Evolutionary conservation across 2,797 vertebrate species (phyloP).

Genomic region (Neosilurus hyrtlii): DNA sequence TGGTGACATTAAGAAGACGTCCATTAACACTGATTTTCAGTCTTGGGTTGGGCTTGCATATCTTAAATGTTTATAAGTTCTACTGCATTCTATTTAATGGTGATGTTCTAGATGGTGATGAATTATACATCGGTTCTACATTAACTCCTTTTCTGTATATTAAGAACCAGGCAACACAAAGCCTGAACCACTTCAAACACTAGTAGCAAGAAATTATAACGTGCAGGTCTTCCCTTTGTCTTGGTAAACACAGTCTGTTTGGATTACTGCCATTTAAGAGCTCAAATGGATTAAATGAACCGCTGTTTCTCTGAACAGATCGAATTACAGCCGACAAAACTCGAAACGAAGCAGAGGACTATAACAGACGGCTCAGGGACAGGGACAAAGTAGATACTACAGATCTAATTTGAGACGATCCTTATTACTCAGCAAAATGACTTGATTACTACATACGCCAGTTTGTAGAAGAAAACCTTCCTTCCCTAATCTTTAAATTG

Average conservation of each 20-base stretch:
- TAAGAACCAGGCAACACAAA: neutral
- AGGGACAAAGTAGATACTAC: neutral
- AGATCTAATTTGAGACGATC: neutral
- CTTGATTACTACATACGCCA: neutral
- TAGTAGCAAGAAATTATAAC: neutral
- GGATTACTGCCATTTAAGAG: neutral
- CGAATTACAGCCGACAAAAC: constrained; percentile 30
- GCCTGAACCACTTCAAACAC: neutral
- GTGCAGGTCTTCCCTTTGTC: neutral
- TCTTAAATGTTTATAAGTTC: neutral
- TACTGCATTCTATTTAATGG: neutral
- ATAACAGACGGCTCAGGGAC: neutral
- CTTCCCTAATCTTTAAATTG: neutral
- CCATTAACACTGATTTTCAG: neutral
- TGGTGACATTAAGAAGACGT: neutral
- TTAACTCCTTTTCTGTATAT: neutral
- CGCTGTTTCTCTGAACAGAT: constrained; percentile 1
- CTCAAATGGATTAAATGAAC: neutral
- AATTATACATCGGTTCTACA: neutral
- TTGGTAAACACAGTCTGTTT: neutral
- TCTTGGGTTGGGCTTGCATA: neutral
- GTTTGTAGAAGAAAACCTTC: neutral
- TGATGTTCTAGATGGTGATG: neutral
- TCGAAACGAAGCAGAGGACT: neutral
- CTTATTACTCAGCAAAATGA: neutral